A percentile compares a stretch with the other conserved stretches of the same genome.
phyloP scores from a whole-genome alignment of 2,113 vertebrate genomes.

The Limnothrissa miodon region DNA sequence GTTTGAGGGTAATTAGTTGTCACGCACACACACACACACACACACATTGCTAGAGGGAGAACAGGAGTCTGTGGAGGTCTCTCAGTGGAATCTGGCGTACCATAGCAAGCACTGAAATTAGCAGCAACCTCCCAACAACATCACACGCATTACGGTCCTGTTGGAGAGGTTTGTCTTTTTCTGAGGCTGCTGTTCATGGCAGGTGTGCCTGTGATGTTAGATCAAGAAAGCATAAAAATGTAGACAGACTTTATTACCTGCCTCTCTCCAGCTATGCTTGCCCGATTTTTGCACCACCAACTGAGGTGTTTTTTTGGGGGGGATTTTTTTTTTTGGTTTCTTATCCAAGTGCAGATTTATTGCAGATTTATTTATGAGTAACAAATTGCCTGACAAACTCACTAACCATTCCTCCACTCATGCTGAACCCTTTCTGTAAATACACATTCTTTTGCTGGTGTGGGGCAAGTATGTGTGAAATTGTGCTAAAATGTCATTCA shows the following conservation, averaged over 20 bases:
- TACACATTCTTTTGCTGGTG: background rate
- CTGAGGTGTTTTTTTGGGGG: background rate
- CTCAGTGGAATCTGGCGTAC: background rate
- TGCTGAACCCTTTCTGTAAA: background rate
- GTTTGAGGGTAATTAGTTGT: background rate
- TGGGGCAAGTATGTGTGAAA: background rate
- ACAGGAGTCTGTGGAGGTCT: background rate
- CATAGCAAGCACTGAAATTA: background rate
- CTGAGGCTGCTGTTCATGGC: background rate
- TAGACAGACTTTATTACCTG: background rate
- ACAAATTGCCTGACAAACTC: background rate
- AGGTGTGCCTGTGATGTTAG: background rate
- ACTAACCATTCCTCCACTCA: background rate
- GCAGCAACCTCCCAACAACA: background rate
- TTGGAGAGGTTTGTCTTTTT: background rate
- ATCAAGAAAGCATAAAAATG: background rate
- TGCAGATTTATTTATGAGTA: slow-evolving; percentile 3
- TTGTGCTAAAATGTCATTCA: background rate
- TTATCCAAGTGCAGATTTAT: background rate
- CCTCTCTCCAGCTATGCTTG: background rate
- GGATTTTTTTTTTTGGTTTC: background rate
- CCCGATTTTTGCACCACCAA: background rate
- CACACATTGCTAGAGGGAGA: background rate
- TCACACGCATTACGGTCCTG: background rate
- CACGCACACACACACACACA: background rate